phyloP scores from a whole-genome alignment of 1,140 invertebrate species.

The Calephelis nemesis region DNA sequence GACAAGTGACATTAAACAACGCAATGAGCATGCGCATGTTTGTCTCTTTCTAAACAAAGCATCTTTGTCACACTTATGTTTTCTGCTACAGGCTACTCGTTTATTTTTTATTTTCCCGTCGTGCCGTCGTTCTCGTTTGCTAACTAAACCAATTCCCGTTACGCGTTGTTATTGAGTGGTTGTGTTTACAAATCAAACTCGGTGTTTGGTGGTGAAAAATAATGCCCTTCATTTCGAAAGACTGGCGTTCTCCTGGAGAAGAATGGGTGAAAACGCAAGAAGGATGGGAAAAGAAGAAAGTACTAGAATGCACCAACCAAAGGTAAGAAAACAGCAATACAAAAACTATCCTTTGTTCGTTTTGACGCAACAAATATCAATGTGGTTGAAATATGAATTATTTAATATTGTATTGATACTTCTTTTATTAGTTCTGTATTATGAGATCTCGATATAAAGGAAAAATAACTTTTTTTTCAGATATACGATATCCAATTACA shows the following conservation, averaged over 20 bases:
- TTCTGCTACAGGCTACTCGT: not conserved
- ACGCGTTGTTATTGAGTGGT: constrained; percentile 45
- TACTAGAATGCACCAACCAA: constrained; percentile 87
- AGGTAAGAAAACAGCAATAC: constrained; percentile 74
- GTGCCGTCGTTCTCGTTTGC: constrained; percentile 14
- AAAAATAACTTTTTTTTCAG: constrained; percentile 64
- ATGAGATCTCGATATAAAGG: not conserved
- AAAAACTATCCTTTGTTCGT: constrained; percentile 80
- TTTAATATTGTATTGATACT: constrained; percentile 26
- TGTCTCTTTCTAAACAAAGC: constrained; percentile 59
- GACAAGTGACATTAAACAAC: constrained; percentile 27
- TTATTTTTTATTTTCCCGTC: constrained; percentile 25
- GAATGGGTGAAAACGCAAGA: constrained; percentile 98
- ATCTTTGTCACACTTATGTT: constrained; percentile 42
- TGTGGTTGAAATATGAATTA: constrained; percentile 34
- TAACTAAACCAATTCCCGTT: constrained; percentile 45
- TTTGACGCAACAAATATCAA: constrained; percentile 43
- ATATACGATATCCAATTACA: constrained; percentile 74
- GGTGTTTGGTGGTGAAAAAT: constrained; percentile 59
- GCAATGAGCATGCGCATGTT: constrained; percentile 64
- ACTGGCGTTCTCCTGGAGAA: constrained; percentile 97
- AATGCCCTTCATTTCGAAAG: constrained; percentile 98
- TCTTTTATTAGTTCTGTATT: not conserved
- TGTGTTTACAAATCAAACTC: constrained; percentile 42
- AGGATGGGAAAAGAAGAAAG: constrained; percentile 97